Conservation (phyloP, 2,113 vertebrate species). For the Urocolius indicus region DNA sequence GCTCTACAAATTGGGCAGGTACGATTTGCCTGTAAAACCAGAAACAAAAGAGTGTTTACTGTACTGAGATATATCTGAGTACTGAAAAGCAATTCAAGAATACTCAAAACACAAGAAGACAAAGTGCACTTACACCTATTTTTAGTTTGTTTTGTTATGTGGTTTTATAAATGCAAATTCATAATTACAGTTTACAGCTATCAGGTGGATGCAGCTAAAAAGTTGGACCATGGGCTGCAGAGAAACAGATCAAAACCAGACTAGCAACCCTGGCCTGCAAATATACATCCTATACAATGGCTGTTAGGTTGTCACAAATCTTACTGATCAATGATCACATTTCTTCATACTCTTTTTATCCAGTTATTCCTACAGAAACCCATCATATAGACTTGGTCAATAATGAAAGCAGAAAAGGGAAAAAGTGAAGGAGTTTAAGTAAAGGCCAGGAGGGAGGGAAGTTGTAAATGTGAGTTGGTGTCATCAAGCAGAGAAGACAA, state of each 20-base stretch:
- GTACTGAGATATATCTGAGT: not conserved
- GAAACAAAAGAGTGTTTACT: not conserved
- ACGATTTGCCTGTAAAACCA: slow-evolving; percentile 88
- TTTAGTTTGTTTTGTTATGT: not conserved
- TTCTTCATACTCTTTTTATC: not conserved
- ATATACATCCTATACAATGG: not conserved
- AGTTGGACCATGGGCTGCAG: not conserved
- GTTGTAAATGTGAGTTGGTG: too few relatives aligned
- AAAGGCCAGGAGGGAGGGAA: not conserved
- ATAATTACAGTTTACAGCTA: not conserved
- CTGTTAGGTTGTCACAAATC: not conserved
- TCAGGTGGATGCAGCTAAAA: not conserved
- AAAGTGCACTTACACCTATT: not conserved
- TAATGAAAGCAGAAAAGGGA: not conserved
- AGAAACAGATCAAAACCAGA: not conserved
- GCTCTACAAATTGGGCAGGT: slow-evolving; percentile 98
- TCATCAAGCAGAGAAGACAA: too few relatives aligned
- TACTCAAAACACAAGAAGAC: not conserved
- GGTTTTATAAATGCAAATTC: not conserved
- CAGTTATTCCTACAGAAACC: not conserved
- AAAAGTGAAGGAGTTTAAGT: not conserved
- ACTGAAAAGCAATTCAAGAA: not conserved
- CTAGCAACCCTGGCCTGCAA: not conserved
- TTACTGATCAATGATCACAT: not conserved
- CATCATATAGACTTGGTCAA: not conserved